Evolutionary conservation across 2,797 vertebrate species (phyloP), one percentile per base, ranked within the genome.

Genomic region (Aulostomus chinensis): DNA sequence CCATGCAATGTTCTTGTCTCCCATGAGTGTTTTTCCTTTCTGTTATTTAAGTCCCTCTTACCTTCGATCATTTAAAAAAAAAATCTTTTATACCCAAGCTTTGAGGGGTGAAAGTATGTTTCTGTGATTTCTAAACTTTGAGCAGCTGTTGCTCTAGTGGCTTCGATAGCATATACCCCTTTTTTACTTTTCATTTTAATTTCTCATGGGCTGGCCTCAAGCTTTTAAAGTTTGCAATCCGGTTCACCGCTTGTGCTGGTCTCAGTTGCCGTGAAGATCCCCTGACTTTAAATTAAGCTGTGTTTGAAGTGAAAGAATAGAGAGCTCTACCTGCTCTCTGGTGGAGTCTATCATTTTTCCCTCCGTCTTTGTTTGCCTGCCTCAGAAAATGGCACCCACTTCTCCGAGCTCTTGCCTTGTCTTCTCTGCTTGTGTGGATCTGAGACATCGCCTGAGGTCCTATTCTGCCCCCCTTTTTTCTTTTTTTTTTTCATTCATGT

Each of bases 341-440:
- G 29, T 49, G 25, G 51, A 49, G 14, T 50, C 7, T 35, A 20
- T 32, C 10, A 20, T 48, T 37, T 54, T 51, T 42, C 53, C 36
- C 38, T 39, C 1, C 5, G 5, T 54, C 12, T 64, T 72, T 73
- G 47, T 78, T 68, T 48, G 33, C 40, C 16, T 57, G 16, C 41
- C 16, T 71, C 36, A 38, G 41, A 69, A 65, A 78, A 65, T 41
- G 39, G 25, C 24, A 41, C 11, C 32, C 35, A 65, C 67, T 46
- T 59, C 66, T 72, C 43, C 17, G 48, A 71, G 39, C n/a, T 9
- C 35, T n/a, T 10, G 13, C 39, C 53, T 35, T 55, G 48, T 58
- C 21, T 71, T 34, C 1, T 11, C 24, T 18, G 7, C 14, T 17
- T 38, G 33, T 10, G 24, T 16, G 11, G 39, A 15, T 38, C 42